A percentile compares a stretch with the other conserved stretches of the same genome.
These are phyloP conservation scores for Mesitornis unicolor DNA, from an alignment of 2,113 vertebrate species.

Conservation along the genomic window DNA sequence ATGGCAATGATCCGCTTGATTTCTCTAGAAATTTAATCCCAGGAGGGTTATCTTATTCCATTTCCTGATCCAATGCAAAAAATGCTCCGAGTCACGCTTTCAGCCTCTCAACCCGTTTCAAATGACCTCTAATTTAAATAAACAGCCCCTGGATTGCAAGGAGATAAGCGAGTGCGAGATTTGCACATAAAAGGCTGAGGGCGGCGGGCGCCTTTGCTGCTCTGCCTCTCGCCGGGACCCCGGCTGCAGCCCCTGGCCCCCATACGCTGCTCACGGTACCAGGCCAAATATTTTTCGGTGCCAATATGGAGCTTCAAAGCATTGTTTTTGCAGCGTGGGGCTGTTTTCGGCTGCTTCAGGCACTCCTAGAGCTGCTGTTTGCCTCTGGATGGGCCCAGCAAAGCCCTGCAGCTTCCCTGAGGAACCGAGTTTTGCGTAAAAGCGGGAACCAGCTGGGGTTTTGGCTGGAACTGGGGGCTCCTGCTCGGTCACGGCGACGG, in stretches of 20 bases:
- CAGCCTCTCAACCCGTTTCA: background rate
- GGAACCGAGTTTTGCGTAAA: background rate
- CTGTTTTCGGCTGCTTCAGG: background rate
- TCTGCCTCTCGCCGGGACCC: background rate
- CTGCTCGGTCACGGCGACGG: fast-evolving
- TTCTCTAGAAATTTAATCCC: background rate
- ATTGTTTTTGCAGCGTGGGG: background rate
- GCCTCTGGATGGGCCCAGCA: too few species aligned
- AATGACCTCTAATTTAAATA: background rate
- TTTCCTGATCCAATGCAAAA: background rate
- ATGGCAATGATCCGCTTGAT: background rate
- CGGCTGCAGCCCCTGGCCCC: too few species aligned
- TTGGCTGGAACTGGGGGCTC: fast-evolving
- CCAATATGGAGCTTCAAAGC: background rate
- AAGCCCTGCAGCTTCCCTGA: background rate
- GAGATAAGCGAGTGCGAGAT: fast-evolving
- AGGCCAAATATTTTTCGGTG: background rate
- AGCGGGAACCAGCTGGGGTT: background rate
- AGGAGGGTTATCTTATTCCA: background rate
- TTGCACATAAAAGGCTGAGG: background rate
- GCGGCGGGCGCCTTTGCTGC: background rate
- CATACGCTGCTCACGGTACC: fast-evolving
- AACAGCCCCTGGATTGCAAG: background rate
- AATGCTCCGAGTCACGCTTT: background rate
- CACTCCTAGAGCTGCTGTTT: background rate